These are phyloP conservation scores for Dicaeum eximium DNA, from an alignment of 2,113 vertebrate species.

Conservation along the genomic window DNA sequence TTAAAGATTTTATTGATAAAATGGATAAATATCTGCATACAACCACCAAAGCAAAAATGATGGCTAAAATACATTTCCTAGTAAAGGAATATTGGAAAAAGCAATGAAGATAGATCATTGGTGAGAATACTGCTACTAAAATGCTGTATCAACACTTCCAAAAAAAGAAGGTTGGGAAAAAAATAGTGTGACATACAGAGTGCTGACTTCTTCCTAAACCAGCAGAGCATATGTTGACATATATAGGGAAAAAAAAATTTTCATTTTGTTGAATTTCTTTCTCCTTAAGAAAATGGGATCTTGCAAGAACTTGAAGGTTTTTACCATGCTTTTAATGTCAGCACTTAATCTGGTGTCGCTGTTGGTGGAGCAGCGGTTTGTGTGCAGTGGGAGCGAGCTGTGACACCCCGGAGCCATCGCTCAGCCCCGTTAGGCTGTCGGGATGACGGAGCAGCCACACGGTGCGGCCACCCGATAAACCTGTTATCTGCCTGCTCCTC, in stretches of 20 bases:
- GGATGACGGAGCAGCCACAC: conserved; percentile 59
- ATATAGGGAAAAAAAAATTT: not conserved
- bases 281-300: not conserved
- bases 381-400: not conserved
- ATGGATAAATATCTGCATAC: not conserved
- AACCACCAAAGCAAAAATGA: not conserved
- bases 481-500: conserved; percentile 68
- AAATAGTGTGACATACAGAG: not conserved
- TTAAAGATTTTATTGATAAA: conserved; percentile 19
- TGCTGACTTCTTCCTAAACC: not conserved
- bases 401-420: conserved; percentile 1
- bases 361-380: not conserved
- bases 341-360: not conserved
- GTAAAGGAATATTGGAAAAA: not conserved
- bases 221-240: not conserved
- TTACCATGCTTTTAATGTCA: not conserved
- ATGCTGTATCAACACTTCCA: not conserved
- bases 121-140: not conserved
- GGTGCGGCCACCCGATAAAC: conserved; percentile 63
- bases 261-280: not conserved
- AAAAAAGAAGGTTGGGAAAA: not conserved
- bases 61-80: not conserved
- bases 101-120: not conserved
- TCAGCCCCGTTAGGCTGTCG: conserved; percentile 54
- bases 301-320: not conserved